These are phyloP conservation scores for Drosophila ustulata DNA, from an alignment of 2,888 invertebrate species.

Conservation along the genomic window DNA sequence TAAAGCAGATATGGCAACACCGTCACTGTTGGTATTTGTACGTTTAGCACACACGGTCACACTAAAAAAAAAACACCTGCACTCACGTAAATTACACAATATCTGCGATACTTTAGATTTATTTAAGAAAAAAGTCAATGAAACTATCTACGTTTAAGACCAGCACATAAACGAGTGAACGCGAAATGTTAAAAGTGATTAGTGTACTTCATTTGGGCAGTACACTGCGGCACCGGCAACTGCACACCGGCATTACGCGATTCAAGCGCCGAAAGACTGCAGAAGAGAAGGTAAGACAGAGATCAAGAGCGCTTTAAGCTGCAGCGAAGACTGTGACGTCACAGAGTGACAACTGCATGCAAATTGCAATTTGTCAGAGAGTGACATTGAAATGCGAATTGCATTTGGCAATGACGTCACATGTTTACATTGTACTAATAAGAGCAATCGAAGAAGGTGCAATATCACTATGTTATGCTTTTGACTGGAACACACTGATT, in stretches of 20 bases:
- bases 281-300: conserved; percentile 87
- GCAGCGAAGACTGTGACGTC: conserved; percentile 21
- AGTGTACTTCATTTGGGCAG: conserved; percentile 32
- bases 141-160: conserved; percentile 1
- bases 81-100: conserved; percentile 50
- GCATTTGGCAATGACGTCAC: conserved; percentile 3
- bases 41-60: conserved; percentile 20
- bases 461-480: too few relatives aligned
- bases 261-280: conserved; percentile 88
- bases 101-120: conserved; percentile 13
- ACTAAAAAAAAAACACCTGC: conserved; percentile 13
- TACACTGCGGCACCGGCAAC: conserved; percentile 22
- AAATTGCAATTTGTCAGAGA: not conserved
- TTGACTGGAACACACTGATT: conserved; percentile 44
- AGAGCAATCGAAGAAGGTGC: not conserved
- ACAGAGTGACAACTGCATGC: not conserved
- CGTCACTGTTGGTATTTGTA: not conserved
- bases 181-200: conserved; percentile 48
- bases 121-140: conserved; percentile 25
- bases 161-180: not conserved
- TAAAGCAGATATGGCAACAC: not conserved
- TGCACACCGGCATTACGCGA: conserved; percentile 76
- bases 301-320: not conserved
- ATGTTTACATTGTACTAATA: not conserved
- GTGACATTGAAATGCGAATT: too few relatives aligned